Evolutionary conservation across 2,797 vertebrate genomes (phyloP).

Genomic region (Zenarchopterus dispar): DNA sequence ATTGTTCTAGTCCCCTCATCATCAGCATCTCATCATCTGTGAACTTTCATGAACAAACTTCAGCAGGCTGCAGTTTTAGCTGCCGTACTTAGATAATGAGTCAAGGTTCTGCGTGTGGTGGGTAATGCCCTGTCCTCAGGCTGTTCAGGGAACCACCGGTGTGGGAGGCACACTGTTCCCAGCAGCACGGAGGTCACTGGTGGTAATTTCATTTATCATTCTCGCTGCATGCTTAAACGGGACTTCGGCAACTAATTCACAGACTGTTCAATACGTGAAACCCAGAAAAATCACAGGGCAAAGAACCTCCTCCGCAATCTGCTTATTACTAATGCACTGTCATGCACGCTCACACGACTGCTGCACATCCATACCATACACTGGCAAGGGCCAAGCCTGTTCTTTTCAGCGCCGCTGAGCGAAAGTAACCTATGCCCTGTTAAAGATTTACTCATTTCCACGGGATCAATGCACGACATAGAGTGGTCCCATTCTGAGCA

Average conservation of each 20-base stretch:
- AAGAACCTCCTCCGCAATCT: slow-evolving; percentile 20
- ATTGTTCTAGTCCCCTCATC: too few relatives aligned
- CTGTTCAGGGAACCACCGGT: slow-evolving; percentile 15
- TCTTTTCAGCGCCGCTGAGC: slow-evolving; percentile 30
- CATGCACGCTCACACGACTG: slow-evolving; percentile 18
- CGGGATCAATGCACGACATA: slow-evolving; percentile 31
- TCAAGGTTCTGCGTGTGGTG: slow-evolving; percentile 17
- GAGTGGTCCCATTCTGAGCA: slow-evolving; percentile 26
- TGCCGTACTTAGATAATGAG: slow-evolving; percentile 4
- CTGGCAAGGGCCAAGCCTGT: slow-evolving; percentile 5
- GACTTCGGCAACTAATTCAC: slow-evolving; percentile 1
- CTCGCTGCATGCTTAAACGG: neutral
- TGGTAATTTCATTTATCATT: slow-evolving; percentile 9
- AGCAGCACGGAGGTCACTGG: slow-evolving; percentile 19
- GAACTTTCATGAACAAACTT: neutral
- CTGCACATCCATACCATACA: slow-evolving; percentile 2
- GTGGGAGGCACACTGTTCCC: slow-evolving; percentile 12
- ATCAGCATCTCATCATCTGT: too few relatives aligned
- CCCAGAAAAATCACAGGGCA: slow-evolving; percentile 11
- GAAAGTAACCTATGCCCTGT: slow-evolving; percentile 16
- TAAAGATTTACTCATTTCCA: slow-evolving; percentile 47
- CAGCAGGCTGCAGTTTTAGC: neutral
- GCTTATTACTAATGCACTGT: slow-evolving; percentile 27
- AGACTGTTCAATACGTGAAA: slow-evolving; percentile 26
- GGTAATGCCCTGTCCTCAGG: slow-evolving; percentile 49